Evolutionary conservation across 2,797 vertebrate species (phyloP).

Genomic region (Bradypodion pumilum): DNA sequence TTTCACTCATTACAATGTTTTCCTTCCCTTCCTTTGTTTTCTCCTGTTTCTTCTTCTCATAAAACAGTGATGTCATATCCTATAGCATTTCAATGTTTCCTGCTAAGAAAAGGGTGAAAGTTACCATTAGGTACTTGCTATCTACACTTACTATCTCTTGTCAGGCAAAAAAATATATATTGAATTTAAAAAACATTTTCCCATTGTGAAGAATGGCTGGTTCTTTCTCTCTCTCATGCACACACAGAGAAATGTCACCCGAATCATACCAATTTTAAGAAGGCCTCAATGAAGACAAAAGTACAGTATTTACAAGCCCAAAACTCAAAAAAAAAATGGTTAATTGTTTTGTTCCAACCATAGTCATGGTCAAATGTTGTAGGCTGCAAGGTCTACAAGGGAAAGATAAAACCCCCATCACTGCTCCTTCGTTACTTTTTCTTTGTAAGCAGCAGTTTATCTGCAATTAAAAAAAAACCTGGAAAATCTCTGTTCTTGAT

Average conservation of each 20-base stretch:
- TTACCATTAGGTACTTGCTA: slow-evolving; percentile 59
- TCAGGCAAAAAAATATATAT: too few relatives aligned
- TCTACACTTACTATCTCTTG: background rate
- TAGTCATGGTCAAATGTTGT: too few relatives aligned
- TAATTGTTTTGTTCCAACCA: too few relatives aligned
- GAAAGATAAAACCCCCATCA: too few relatives aligned
- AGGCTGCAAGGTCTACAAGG: too few relatives aligned
- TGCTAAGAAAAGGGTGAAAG: slow-evolving; percentile 79
- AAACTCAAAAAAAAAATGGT: too few relatives aligned
- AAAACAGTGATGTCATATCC: slow-evolving; percentile 77
- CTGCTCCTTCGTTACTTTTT: too few relatives aligned
- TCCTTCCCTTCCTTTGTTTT: slow-evolving; percentile 25
- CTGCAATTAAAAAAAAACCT: too few relatives aligned
- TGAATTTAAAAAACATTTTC: background rate
- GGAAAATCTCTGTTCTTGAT: too few relatives aligned
- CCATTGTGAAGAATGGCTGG: background rate
- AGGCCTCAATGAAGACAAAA: background rate
- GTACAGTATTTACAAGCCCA: background rate
- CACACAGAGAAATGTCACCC: too few relatives aligned
- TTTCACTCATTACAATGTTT: slow-evolving; percentile 66
- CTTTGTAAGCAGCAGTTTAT: too few relatives aligned
- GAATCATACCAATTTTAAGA: too few relatives aligned
- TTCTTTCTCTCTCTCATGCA: background rate
- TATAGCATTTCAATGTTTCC: slow-evolving; percentile 77
- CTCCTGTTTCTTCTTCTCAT: slow-evolving; percentile 64